Conservation (phyloP, 2,113 vertebrate genomes). For the Serilophus lunatus region DNA sequence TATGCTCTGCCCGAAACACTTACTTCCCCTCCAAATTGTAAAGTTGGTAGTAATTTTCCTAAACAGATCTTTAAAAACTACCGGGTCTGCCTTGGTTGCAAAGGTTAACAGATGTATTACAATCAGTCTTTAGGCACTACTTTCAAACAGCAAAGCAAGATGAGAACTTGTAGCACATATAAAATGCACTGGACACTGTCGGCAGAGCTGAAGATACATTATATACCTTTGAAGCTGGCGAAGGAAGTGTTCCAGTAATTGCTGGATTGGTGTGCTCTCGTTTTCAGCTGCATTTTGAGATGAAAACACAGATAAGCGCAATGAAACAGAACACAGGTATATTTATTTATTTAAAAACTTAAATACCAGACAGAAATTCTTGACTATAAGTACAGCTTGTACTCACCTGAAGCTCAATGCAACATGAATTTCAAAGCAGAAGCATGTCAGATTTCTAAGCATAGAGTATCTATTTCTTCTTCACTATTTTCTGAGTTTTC, state of each 20-base stretch:
- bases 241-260: slow-evolving; percentile 92
- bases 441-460: background rate
- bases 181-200: background rate
- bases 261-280: slow-evolving; percentile 92
- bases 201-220: background rate
- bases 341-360: background rate
- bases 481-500: background rate
- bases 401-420: background rate
- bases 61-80: background rate
- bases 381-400: background rate
- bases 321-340: background rate
- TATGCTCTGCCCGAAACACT: background rate
- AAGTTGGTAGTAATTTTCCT: background rate
- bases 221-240: slow-evolving; percentile 92
- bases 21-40: background rate
- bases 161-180: background rate
- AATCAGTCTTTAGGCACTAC: background rate
- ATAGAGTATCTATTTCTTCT: background rate
- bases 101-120: background rate
- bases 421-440: background rate
- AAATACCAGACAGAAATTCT: background rate
- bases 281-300: slow-evolving; percentile 77
- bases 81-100: background rate
- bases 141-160: background rate
- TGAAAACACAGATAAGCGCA: background rate